Evolutionary conservation across 2,888 invertebrate species (phyloP), one percentile per base, ranked within the genome.

Genomic region (Stenoptilia bipunctidactyla): DNA sequence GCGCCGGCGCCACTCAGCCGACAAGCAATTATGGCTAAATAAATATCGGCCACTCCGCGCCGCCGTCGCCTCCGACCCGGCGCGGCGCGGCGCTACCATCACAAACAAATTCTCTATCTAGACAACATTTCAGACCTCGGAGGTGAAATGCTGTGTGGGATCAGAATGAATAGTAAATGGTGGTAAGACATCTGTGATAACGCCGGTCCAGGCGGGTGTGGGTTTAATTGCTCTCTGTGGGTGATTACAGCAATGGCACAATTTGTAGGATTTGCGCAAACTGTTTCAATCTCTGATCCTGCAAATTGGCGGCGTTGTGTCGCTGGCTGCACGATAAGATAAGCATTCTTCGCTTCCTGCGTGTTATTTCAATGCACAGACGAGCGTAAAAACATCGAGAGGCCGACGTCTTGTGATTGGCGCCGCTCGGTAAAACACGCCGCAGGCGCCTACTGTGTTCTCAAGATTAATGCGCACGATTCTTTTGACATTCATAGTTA

Each of bases 21-120:
- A 74, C 77, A 71, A 76, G 79, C 79, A 82, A 80, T 80, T 80
- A 80, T 79, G 79, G 77, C 76, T 80, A 82, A 80, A 82, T 82
- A 82, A 80, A 82, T 82, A 80, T 79, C 79, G 74, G 69, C 70
- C 75, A 70, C 65, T 74, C 76, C 72, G 68, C 68, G 71, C 67
- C 70, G 67, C 57, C 65, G 63, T 52, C 71, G 66, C 63, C 63
- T 57, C 20, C 20, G 20, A 3, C 20, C 4, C 20, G 20, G 53
- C 63, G n/a, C n/a, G n/a, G n/a, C n/a, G n/a, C n/a, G n/a, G n/a
- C n/a, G n/a, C n/a, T n/a, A n/a, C 25, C 25, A 25, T 9, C 25
- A 25, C 5, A 25, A 5, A 25, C 25, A 25, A n/a, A n/a, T n/a
- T n/a, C n/a, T n/a, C n/a, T n/a, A n/a, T n/a, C 25, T 9, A n/a